Base-by-base conservation (phyloP, 2,113 vertebrate genomes). In the Gambusia affinis region DNA sequence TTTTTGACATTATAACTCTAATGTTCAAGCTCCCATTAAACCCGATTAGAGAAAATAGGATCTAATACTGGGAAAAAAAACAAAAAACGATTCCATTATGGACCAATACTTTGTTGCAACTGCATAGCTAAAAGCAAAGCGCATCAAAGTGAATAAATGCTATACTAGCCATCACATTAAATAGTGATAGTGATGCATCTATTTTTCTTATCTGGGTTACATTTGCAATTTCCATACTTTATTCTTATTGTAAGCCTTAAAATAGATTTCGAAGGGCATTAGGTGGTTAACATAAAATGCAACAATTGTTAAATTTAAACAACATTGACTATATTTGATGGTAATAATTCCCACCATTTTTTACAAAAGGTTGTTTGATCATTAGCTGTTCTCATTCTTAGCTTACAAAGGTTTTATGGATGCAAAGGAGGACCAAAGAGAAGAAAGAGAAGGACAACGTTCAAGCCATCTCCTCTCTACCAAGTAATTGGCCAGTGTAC, bases 71-170 rank as follows among this genome's bases (percentile, higher is more conserved):
- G 69, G 2, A 0, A 0, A 0, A 10, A 35, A 37, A 35, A 35
- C 8, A 54, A 78, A 78, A 81, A 72, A 66, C 28, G 72, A 47
- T 10, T 70, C 2, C 24, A 33, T 54, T 67, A 28, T 44, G 35
- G 35, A 64, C 71, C 22, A 39, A 11, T 72, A 29, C 51, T 51
- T 44, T 72, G 73, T 67, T 71, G 30, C 3, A 72, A 74, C 42
- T 82, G 60, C 35, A 86, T 73, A 79, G 30, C 70, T 69, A 75
- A 78, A 65, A 57, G 29, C 68, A 31, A 81, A 75, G 78, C 17
- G 78, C 64, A 79, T 81, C 72, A 62, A 78, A 85, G 66, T 22
- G 54, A 73, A 69, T 70, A 81, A 60, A 80, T 78, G 67, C 66
- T 60, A 30, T 28, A 27, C 29, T 29, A 64, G 71, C n/a, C 44